Conservation (phyloP, 2,888 invertebrate genomes). For the Quadroppia sp. region DNA sequence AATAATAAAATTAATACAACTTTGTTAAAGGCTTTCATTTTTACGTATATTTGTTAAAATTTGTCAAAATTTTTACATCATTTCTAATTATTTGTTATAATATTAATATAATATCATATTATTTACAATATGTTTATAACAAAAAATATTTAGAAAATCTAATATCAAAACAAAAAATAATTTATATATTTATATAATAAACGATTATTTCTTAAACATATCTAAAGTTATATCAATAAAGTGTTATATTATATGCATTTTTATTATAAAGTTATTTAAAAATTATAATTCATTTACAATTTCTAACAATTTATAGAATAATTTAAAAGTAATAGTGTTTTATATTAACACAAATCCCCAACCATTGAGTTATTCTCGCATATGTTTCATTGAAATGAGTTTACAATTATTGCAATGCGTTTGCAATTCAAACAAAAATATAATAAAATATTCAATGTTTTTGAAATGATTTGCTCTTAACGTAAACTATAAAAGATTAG, state of each 20-base stretch:
- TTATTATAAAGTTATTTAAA: background rate
- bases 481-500: too few species aligned
- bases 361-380: too few species aligned
- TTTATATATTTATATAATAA: background rate
- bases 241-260: conserved; percentile 1
- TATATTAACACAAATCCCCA: conserved; percentile 5
- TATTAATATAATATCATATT: too few species aligned
- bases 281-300: background rate
- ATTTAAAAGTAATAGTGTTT: conserved; percentile 15
- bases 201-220: background rate
- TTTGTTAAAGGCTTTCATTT: too few species aligned
- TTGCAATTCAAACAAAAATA: background rate
- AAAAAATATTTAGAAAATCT: too few species aligned
- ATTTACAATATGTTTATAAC: too few species aligned
- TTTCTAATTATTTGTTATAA: too few species aligned
- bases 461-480: too few species aligned
- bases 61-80: too few species aligned
- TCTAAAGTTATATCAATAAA: background rate
- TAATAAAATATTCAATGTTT: background rate
- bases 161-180: background rate
- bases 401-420: background rate
- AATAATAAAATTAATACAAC: background rate
- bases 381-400: too few species aligned
- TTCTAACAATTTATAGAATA: conserved; percentile 6
- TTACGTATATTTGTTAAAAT: too few species aligned